Base-by-base conservation (phyloP, 2,888 invertebrate genomes). In the Agrochola litura region DNA sequence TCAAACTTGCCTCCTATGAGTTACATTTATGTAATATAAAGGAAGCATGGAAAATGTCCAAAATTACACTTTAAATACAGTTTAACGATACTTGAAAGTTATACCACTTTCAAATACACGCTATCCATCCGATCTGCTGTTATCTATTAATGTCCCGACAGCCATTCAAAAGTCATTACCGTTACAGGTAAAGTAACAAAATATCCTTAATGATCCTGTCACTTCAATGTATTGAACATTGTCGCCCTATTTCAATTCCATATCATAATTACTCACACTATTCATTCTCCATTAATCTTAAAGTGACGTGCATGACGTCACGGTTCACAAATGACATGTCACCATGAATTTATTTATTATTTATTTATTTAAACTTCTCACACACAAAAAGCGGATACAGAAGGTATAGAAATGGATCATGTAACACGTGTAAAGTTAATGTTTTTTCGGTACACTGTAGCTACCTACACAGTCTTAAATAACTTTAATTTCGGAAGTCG, bases 241-340 rank as follows among this genome's bases (percentile, higher is more conserved):
- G 41, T 70, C 43, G 14, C 49, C 46, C n/a, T 37, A 43, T 81
- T 68, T 43, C 16, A 58, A 69, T 58, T 6, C n/a, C 10, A 49
- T 54, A 54, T 25, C 69, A 64, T 75, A 82, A 67, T 76, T 67
- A 68, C 68, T 52, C 30, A 54, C 60, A 54, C 67, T 72, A 85
- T 82, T 85, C 54, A 60, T 61, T 72, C 56, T 30, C 68, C 49
- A 76, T 85, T 76, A 85, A 82, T 82, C 76, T 76, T 60, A 76
- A 76, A 72, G 76, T 82, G 82, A 85, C 82, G 16, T 61, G 9
- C 1, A 46, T 82, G 71, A 72, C 77, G 71, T 82, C 82, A 72
- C 10, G 25, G 46, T 22, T 66, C 22, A 54, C 43, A 76, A 70
- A 60, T 85, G 19, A 68, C n/a, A 37, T 52, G 30, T 19, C 16